phyloP scores from a whole-genome alignment of 1,140 invertebrate species.

The Geopemphigus sp. region DNA sequence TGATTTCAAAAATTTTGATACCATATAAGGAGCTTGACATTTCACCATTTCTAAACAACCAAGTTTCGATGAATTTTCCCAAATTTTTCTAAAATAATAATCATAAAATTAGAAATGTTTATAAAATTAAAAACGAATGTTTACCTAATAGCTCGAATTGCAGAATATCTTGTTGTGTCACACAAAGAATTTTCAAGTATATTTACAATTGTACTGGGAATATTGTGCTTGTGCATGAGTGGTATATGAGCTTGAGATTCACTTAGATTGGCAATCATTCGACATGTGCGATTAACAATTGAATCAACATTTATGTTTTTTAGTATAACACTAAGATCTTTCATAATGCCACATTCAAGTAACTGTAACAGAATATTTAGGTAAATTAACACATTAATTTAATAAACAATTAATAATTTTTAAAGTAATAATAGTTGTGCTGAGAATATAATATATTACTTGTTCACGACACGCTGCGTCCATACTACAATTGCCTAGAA shows the following conservation, averaged over 20 bases:
- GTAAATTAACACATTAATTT: not conserved
- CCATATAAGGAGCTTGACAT: not conserved
- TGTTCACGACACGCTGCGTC: constrained; percentile 51
- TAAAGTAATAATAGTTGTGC: not conserved
- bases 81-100: constrained; percentile 27
- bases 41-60: constrained; percentile 31
- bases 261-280: constrained; percentile 53
- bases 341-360: constrained; percentile 48
- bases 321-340: constrained; percentile 51
- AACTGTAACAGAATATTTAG: constrained; percentile 47
- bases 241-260: constrained; percentile 50
- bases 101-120: not conserved
- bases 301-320: constrained; percentile 51
- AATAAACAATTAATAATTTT: not conserved
- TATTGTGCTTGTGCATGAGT: constrained; percentile 50
- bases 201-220: constrained; percentile 48
- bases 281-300: constrained; percentile 52
- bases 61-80: constrained; percentile 28
- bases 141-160: constrained; percentile 53
- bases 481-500: constrained; percentile 53
- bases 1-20: not conserved
- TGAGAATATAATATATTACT: constrained; percentile 50
- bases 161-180: constrained; percentile 51
- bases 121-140: not conserved
- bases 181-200: constrained; percentile 49